A percentile compares a stretch with the other conserved stretches of the same genome.
Conservation (phyloP, 2,888 invertebrate genomes). For the Nemoura dubitans region DNA sequence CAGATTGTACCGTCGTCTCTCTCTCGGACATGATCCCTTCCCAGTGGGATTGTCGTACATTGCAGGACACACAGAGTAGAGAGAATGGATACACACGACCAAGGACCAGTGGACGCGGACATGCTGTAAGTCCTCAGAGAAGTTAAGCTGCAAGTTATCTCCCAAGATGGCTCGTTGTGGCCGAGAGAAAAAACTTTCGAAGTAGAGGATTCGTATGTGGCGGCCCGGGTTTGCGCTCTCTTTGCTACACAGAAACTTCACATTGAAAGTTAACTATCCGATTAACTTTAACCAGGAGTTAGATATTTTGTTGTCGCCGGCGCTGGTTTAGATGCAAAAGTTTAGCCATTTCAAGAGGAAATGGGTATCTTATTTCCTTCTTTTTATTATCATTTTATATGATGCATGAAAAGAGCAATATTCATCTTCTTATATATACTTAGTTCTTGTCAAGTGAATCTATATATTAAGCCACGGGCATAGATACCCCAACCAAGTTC, state of each 20-base stretch:
- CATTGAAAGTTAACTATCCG: background rate
- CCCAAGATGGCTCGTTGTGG: background rate
- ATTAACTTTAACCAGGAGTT: slow-evolving; percentile 4
- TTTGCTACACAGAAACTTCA: too few species aligned
- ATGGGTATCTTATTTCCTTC: background rate
- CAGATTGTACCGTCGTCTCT: background rate
- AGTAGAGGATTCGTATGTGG: too few species aligned
- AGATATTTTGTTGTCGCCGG: background rate
- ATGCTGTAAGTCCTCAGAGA: background rate
- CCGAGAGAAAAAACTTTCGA: background rate
- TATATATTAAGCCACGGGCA: background rate
- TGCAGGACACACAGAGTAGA: background rate
- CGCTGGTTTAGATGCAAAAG: background rate
- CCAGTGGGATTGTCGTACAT: background rate
- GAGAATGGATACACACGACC: background rate
- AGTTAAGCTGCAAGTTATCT: slow-evolving; percentile 5
- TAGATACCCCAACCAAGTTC: too few species aligned
- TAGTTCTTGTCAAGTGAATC: background rate
- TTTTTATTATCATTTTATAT: background rate
- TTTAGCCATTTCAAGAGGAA: background rate
- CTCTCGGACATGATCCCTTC: background rate
- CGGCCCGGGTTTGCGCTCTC: too few species aligned
- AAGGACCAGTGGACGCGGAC: background rate
- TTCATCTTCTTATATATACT: background rate
- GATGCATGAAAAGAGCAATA: background rate